Conservation (phyloP, 2,113 vertebrate species). For the Trachemys scripta region DNA sequence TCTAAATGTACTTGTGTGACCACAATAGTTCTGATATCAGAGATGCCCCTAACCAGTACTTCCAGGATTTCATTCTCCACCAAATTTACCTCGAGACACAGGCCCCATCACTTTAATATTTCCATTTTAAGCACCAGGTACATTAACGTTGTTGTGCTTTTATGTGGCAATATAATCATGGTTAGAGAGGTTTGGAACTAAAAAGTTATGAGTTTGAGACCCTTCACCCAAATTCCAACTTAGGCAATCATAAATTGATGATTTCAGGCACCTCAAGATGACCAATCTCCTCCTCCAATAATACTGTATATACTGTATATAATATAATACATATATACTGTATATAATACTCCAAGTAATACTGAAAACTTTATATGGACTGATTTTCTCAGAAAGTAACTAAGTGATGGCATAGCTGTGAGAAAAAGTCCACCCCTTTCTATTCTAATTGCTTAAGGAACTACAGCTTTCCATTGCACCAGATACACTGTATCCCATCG, state of each 20-base stretch:
- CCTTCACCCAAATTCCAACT: neutral
- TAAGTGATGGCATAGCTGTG: neutral
- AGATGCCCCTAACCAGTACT: neutral
- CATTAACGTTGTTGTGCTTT: neutral
- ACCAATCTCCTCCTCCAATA: neutral
- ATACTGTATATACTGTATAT: no score
- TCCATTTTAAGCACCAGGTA: neutral
- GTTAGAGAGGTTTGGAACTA: neutral
- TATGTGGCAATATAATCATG: neutral
- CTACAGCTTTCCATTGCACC: neutral
- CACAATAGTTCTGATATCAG: neutral
- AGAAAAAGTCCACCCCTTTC: neutral
- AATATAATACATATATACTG: no score
- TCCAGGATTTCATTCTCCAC: neutral
- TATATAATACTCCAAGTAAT: no score
- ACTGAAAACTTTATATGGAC: neutral
- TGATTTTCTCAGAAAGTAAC: neutral
- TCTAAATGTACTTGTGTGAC: neutral
- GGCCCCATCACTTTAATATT: neutral
- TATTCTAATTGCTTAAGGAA: neutral
- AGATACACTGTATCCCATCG: neutral
- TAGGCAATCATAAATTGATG: neutral
- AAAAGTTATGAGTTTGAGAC: neutral
- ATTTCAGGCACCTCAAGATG: neutral
- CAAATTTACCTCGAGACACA: neutral